Evolutionary conservation across 2,888 invertebrate species (phyloP).

Genomic region (Taphrorychus bicolor): DNA sequence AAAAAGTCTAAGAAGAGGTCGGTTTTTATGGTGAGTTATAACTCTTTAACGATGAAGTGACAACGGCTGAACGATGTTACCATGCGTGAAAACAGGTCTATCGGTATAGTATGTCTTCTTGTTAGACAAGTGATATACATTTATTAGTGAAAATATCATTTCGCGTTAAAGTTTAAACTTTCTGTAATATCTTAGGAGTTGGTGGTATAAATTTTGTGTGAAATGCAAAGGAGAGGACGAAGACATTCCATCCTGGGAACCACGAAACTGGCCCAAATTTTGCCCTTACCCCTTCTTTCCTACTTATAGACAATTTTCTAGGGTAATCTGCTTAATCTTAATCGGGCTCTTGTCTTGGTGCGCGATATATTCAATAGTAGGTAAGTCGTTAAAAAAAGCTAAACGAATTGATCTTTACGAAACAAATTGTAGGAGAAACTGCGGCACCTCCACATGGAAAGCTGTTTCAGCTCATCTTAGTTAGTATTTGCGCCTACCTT

Average conservation of each 20-base stretch:
- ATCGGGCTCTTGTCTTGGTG: constrained; percentile 77
- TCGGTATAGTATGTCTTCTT: no score
- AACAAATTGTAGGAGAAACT: constrained; percentile 65
- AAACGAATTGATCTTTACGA: neutral
- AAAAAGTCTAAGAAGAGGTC: no score
- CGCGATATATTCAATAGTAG: constrained; percentile 64
- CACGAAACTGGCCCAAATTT: constrained; percentile 77
- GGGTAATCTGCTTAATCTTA: constrained; percentile 73
- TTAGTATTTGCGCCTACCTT: constrained; percentile 79
- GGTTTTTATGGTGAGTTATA: no score
- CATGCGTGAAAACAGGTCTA: no score
- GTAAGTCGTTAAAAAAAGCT: constrained; percentile 7
- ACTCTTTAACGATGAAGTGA: no score
- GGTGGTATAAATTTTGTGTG: constrained; percentile 82
- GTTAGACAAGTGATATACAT: no score
- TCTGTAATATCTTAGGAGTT: constrained; percentile 67
- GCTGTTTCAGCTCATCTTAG: constrained; percentile 76
- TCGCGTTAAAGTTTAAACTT: neutral
- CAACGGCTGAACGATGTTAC: no score
- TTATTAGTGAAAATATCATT: no score
- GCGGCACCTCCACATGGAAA: constrained; percentile 85
- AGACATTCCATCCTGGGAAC: constrained; percentile 75
- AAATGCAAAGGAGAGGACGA: constrained; percentile 78
- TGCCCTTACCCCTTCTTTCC: constrained; percentile 88
- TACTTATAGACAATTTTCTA: constrained; percentile 80